phyloP scores from a whole-genome alignment of 2,113 vertebrate genomes.

The Seriola dumerili region DNA sequence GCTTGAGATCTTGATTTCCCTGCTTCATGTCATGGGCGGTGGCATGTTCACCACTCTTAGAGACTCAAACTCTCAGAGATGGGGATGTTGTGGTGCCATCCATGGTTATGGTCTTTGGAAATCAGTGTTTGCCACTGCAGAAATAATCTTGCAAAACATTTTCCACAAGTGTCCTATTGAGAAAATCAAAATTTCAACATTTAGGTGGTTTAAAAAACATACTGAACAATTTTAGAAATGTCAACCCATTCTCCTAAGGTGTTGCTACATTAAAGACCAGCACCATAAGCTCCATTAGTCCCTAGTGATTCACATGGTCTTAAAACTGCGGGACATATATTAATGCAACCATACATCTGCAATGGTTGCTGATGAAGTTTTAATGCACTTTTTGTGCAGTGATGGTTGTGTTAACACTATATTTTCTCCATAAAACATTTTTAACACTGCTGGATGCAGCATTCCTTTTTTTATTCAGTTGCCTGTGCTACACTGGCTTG shows the following conservation, averaged over 20 bases:
- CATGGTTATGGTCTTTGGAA: constrained; percentile 35
- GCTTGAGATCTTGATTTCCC: constrained; percentile 63
- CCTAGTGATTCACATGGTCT: background rate
- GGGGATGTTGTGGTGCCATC: constrained; percentile 43
- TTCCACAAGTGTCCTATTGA: constrained; percentile 20
- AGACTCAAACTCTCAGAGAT: constrained; percentile 52
- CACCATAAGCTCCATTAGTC: background rate
- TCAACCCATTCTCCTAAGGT: constrained; percentile 41
- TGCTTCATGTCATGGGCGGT: constrained; percentile 65
- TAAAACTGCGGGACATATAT: background rate
- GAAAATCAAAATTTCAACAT: constrained; percentile 4
- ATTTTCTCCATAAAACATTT: constrained; percentile 7
- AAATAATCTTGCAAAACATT: constrained; percentile 10
- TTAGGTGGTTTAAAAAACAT: constrained; percentile 10
- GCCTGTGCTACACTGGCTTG: constrained; percentile 47
- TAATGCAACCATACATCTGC: constrained; percentile 21
- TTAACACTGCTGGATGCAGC: constrained; percentile 39
- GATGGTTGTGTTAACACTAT: background rate
- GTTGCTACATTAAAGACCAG: constrained; percentile 41
- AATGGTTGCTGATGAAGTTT: constrained; percentile 15
- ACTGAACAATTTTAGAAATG: constrained; percentile 61
- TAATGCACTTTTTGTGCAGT: constrained; percentile 29
- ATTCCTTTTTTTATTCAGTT: constrained; percentile 4
- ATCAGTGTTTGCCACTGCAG: constrained; percentile 37
- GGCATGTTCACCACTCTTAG: constrained; percentile 59